These are phyloP conservation scores for Xylocopa sonorina DNA, from an alignment of 1,140 invertebrate species.

Conservation along the genomic window DNA sequence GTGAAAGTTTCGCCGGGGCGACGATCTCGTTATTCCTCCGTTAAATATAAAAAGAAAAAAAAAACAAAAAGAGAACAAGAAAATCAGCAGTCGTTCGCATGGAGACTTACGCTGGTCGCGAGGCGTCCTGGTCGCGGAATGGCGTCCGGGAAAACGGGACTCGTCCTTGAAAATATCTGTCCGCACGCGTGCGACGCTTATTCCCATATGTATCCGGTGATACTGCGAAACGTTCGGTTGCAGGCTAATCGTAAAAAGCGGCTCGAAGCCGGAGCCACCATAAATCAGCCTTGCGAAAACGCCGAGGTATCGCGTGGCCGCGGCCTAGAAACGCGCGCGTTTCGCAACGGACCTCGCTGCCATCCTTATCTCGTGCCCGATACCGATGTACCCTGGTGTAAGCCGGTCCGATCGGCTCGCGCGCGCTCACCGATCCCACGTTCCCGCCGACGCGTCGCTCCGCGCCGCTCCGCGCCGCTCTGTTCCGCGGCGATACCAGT, in stretches of 20 bases:
- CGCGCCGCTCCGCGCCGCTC: background rate
- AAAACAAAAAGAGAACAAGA: too few species aligned
- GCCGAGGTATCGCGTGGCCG: constrained; percentile 9
- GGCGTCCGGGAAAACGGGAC: too few species aligned
- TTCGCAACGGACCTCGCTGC: constrained; percentile 13
- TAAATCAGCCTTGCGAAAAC: constrained; percentile 43
- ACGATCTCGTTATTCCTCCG: too few species aligned
- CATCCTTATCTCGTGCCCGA: constrained; percentile 22
- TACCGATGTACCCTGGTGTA: background rate
- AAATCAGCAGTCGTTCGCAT: too few species aligned
- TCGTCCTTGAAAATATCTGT: background rate
- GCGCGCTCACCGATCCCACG: constrained; percentile 9
- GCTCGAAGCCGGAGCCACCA: background rate
- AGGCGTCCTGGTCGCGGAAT: too few species aligned
- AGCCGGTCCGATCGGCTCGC: background rate
- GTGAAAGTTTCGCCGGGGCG: too few species aligned
- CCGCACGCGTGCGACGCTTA: too few species aligned
- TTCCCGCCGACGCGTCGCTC: background rate
- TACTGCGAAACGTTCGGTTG: background rate
- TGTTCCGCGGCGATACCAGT: background rate
- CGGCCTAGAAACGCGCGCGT: background rate
- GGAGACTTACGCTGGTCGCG: too few species aligned
- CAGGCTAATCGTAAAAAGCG: constrained; percentile 7
- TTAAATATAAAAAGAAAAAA: too few species aligned
- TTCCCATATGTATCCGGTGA: background rate